These are phyloP conservation scores for Callyntrura sp. DNA, from an alignment of 2,888 invertebrate species.

Conservation along the genomic window DNA sequence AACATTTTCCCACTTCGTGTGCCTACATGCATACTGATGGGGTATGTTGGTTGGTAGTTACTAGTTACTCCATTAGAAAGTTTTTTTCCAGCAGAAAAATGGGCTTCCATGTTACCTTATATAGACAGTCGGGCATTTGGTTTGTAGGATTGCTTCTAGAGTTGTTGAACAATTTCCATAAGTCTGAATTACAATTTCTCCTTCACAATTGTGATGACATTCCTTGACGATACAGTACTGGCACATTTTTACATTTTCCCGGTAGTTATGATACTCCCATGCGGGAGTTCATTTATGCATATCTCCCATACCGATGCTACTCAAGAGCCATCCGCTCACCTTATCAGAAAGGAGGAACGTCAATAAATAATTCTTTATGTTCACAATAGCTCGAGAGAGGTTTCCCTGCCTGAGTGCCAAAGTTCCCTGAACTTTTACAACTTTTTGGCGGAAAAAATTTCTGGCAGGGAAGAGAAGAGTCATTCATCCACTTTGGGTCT, in stretches of 20 bases:
- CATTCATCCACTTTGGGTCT: background rate
- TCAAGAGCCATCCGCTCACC: constrained; percentile 34
- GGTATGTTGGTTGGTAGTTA: background rate
- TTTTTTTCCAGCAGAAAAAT: background rate
- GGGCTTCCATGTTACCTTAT: background rate
- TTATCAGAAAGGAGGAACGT: constrained; percentile 36
- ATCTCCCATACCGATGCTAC: constrained; percentile 7
- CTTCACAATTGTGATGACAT: constrained; percentile 51
- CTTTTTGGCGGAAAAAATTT: constrained; percentile 4
- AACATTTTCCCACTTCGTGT: constrained; percentile 16
- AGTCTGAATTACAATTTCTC: constrained; percentile 68
- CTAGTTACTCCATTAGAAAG: constrained; percentile 21
- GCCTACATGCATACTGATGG: constrained; percentile 25
- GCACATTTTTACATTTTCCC: background rate
- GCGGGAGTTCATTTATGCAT: background rate
- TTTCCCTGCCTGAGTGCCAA: constrained; percentile 33
- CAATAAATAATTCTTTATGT: constrained; percentile 56
- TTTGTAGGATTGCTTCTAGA: constrained; percentile 14
- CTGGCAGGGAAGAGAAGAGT: background rate
- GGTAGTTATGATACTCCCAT: background rate
- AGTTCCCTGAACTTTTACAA: constrained; percentile 38
- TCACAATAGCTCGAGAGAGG: constrained; percentile 22
- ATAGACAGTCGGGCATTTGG: constrained; percentile 24
- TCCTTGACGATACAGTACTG: constrained; percentile 40
- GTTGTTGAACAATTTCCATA: constrained; percentile 67